Evolutionary conservation across 2,797 vertebrate species (phyloP), one percentile per base, ranked within the genome.

Genomic region (Notolepis coatsorum): DNA sequence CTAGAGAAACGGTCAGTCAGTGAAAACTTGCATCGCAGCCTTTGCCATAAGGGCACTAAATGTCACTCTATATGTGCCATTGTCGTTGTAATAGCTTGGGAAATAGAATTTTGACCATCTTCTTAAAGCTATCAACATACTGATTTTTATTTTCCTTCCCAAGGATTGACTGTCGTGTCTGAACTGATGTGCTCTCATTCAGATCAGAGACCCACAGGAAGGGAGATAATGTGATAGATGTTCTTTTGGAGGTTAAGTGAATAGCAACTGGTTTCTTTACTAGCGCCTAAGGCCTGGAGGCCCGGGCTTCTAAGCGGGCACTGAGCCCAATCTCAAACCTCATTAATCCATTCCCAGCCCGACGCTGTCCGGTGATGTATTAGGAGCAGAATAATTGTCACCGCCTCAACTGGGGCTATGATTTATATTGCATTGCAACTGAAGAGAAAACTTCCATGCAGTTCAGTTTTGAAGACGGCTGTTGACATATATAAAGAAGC

Each of bases 271-370:
- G 13, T 39, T 28, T 48, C 46, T 69, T 27, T 20, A 75, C 60
- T 9, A 31, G 30, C 9, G n/a, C 15, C 21, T 20, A 41, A 47
- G 15, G 25, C 8, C 63, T 53, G 60, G n/a, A n/a, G n/a, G n/a
- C n/a, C n/a, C n/a, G n/a, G n/a, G n/a, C n/a, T n/a, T n/a, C n/a
- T n/a, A n/a, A n/a, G n/a, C n/a, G n/a, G 73, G 75, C 56, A 65
- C 30, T 39, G n/a, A 56, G 80, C 74, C 73, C 64, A 73, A 73
- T 75, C 71, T 88, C 79, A 84, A 82, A 87, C 79, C 82, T 79
- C 78, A 87, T 90, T 75, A 87, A 87, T 91, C 75, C 70, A 85
- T 84, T 75, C 68, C 69, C 77, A 86, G 75, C 51, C 71, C 31
- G 24, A 57, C 69, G 53, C 60, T 80, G 65, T 52, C 20, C 57